Percentiles rank a stretch among this genome's conserved stretches.
These are phyloP conservation scores for Neodiprion pinetum DNA, from an alignment of 1,140 invertebrate species.

Conservation along the genomic window DNA sequence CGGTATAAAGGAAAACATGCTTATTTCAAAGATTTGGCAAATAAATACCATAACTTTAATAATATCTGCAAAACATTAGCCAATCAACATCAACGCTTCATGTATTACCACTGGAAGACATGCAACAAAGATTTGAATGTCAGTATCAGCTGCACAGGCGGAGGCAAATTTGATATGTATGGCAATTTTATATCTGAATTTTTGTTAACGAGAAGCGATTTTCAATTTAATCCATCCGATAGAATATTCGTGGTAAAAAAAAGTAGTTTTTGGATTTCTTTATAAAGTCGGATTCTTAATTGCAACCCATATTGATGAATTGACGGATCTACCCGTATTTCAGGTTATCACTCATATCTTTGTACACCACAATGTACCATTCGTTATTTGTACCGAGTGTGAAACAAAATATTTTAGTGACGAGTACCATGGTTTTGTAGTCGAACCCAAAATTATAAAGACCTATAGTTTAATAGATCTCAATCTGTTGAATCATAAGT, in stretches of 20 bases:
- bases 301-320: background rate
- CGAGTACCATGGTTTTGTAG: background rate
- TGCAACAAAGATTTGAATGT: conserved; percentile 6
- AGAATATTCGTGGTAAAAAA: conserved; percentile 3
- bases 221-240: background rate
- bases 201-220: too few species aligned
- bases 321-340: conserved; percentile 6
- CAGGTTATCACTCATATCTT: background rate
- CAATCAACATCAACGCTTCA: background rate
- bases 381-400: background rate
- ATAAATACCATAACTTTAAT: background rate
- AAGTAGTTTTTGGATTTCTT: background rate
- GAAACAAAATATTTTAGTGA: background rate
- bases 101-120: background rate
- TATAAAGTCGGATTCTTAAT: conserved; percentile 3
- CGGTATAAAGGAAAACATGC: conserved; percentile 6
- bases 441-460: background rate
- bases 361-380: conserved; percentile 6
- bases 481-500: background rate
- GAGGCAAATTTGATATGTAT: background rate
- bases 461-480: background rate
- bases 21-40: conserved; percentile 1
- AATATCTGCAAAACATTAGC: conserved; percentile 13
- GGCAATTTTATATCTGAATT: too few species aligned
- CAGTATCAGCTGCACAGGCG: background rate